Evolutionary conservation across 2,797 vertebrate genomes (phyloP).

Genomic region (Semotilus atromaculatus): DNA sequence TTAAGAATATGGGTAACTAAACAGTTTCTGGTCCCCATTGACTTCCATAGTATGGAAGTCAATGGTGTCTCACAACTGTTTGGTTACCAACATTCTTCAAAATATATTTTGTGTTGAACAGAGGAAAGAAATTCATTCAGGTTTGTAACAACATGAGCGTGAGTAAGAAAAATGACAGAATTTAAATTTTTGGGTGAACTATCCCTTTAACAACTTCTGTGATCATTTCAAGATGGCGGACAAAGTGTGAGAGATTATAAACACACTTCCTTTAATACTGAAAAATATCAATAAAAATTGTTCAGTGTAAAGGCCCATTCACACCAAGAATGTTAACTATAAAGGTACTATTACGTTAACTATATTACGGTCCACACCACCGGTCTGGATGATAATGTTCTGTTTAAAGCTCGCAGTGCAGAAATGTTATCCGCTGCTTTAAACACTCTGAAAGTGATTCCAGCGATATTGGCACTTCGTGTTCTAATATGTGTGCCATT

Average conservation of each 20-base stretch:
- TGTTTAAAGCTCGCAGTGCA: not conserved
- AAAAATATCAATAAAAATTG: not conserved
- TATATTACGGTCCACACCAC: not conserved
- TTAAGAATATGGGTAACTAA: no score
- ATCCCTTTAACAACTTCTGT: not conserved
- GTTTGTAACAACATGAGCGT: no score
- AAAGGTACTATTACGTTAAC: not conserved
- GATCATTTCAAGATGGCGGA: not conserved
- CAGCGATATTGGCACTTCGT: accelerated
- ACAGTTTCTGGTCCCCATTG: no score
- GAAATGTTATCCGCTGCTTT: not conserved
- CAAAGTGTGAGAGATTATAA: not conserved
- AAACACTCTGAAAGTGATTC: no score
- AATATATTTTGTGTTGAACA: no score
- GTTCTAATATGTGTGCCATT: not conserved
- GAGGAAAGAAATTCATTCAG: no score
- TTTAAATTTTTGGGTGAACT: no score
- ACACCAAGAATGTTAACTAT: not conserved
- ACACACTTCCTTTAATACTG: not conserved
- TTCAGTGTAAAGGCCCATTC: not conserved
- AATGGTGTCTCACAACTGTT: no score
- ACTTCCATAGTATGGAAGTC: no score
- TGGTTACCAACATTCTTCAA: no score
- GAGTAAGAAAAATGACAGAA: no score
- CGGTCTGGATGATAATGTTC: not conserved